These are phyloP conservation scores for Archilochus colubris DNA, from an alignment of 2,113 vertebrate species.

Conservation along the genomic window DNA sequence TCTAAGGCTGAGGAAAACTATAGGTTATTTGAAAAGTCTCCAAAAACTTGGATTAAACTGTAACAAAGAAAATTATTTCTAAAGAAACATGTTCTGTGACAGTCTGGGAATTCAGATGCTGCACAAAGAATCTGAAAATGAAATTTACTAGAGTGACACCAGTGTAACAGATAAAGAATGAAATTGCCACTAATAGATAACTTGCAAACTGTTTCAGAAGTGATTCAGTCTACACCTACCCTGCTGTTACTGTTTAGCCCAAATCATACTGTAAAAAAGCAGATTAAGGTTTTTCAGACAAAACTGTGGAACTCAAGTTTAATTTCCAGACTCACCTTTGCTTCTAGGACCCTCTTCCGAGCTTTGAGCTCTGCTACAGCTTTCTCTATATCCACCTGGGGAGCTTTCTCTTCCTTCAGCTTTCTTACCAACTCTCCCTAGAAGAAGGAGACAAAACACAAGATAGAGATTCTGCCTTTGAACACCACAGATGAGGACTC, in stretches of 20 bases:
- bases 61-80: background rate
- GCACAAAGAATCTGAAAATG: background rate
- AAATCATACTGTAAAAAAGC: background rate
- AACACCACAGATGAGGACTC: background rate
- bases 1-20: background rate
- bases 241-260: background rate
- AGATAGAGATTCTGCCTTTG: background rate
- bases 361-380: constrained; percentile 96
- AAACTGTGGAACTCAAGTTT: background rate
- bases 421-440: constrained; percentile 94
- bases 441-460: background rate
- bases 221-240: background rate
- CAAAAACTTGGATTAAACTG: background rate
- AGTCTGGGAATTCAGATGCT: background rate
- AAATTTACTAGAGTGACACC: background rate
- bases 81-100: background rate
- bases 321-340: constrained; percentile 82
- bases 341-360: constrained; percentile 89
- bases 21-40: background rate
- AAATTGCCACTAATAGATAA: background rate
- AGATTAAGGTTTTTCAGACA: background rate
- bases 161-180: background rate
- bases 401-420: constrained; percentile 90
- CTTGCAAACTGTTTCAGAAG: background rate
- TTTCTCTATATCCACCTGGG: constrained; percentile 91